Evolutionary conservation across 1,140 invertebrate species (phyloP).

Genomic region (Drosophila virilis): DNA sequence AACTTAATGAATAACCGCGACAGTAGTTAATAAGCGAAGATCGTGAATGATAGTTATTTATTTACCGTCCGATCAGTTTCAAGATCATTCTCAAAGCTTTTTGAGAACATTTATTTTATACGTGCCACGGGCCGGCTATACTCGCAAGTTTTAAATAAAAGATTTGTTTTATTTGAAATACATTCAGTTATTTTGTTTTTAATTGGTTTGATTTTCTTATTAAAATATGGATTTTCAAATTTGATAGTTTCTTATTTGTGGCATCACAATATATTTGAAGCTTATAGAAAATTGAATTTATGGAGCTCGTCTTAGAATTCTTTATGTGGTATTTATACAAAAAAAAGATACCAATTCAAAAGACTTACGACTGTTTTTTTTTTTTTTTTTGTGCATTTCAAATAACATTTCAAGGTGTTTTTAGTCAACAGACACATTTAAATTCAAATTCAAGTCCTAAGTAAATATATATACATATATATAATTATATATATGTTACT

Average conservation of each 20-base stretch:
- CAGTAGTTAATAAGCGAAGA: too few relatives aligned
- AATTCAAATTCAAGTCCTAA: constrained; percentile 24
- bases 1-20: too few relatives aligned
- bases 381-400: constrained; percentile 33
- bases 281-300: constrained; percentile 40
- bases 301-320: constrained; percentile 18
- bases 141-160: background rate
- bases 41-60: too few relatives aligned
- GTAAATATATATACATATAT: constrained; percentile 9
- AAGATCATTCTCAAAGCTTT: too few relatives aligned
- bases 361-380: constrained; percentile 30
- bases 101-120: too few relatives aligned
- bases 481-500: constrained; percentile 11
- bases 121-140: too few relatives aligned
- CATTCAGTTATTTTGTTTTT: constrained; percentile 20
- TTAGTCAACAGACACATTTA: constrained; percentile 23
- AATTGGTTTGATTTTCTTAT: constrained; percentile 31
- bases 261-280: constrained; percentile 71
- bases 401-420: constrained; percentile 37
- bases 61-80: too few relatives aligned
- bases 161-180: constrained; percentile 40
- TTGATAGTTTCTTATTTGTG: constrained; percentile 32
- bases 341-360: constrained; percentile 33
- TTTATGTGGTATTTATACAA: constrained; percentile 25
- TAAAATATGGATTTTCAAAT: constrained; percentile 67